Base-by-base conservation (phyloP, 2,113 vertebrate genomes). In the Eurystomus gularis region DNA sequence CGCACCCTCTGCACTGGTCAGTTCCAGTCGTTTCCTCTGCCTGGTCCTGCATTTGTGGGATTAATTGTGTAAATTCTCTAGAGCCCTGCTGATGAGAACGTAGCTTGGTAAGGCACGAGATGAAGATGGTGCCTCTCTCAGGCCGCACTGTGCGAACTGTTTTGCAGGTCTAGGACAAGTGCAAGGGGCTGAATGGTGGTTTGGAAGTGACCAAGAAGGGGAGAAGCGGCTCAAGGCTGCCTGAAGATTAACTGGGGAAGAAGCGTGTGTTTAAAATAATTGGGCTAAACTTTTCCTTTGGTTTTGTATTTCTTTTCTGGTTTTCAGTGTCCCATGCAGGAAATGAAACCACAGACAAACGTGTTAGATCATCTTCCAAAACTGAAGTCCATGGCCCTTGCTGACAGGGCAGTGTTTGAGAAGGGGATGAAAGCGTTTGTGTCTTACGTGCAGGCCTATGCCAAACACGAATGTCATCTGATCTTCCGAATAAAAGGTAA, bases 401-500 rank as follows among this genome's bases (percentile, higher is more conserved):
- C 97, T 0, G 99, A 99, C 98, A 97, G 99, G 28, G 99, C 99
- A 0, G 46, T 99, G 89, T 99, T 99, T 39, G 99, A 99, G 79
- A 98, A 98, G 48, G 98, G 99, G 77, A 99, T 99, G 98, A 98
- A 97, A 88, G 99, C 99, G 0, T 99, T 99, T 37, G 99, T 99
- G 75, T 99, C 99, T 0, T 98, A 86, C 0, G 66, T 99, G 19
- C 99, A 99, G 97, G 99, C 99, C 6, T 99, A 99, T 3, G 99
- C 98, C 86, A 99, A 99, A 88, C 99, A 99, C 0, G 99, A 99
- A 20, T 99, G 99, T 51, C 99, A 97, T 31, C 98, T 99, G 19
- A 99, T 99, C 97, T 99, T 99, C 98, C 97, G 99, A 42, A 39
- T 99, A 40, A 99, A 99, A 99, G 99, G 99, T 99, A 75, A 97